A percentile compares a stretch with the other conserved stretches of the same genome.
Evolutionary conservation across 2,888 invertebrate species (phyloP).

Genomic region (Papilio demoleus): DNA sequence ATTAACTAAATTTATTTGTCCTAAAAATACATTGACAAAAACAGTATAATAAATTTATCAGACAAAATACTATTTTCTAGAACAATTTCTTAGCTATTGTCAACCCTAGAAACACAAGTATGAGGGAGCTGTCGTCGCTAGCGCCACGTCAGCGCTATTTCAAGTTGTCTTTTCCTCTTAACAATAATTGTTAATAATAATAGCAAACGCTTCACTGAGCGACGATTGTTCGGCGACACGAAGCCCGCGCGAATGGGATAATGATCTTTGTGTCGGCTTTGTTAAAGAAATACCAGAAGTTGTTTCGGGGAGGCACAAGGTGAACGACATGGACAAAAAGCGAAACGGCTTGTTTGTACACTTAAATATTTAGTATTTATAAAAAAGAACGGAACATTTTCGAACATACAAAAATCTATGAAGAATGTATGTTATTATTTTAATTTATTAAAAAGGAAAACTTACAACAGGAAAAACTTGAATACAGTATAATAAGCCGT

Average conservation of each 20-base stretch:
- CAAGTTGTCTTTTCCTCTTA: slow-evolving; percentile 75
- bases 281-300: slow-evolving; percentile 54
- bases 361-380: neutral
- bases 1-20: neutral
- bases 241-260: slow-evolving; percentile 33
- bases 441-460: too few species aligned
- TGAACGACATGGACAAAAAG: slow-evolving; percentile 60
- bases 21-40: neutral
- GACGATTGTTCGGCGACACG: slow-evolving; percentile 51
- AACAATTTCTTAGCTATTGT: slow-evolving; percentile 1
- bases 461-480: neutral
- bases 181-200: slow-evolving; percentile 67
- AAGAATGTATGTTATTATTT: too few species aligned
- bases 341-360: neutral
- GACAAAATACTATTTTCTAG: neutral
- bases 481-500: neutral
- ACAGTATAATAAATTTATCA: neutral
- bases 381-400: neutral
- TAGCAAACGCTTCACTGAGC: slow-evolving; percentile 54
- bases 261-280: slow-evolving; percentile 37
- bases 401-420: neutral
- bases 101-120: slow-evolving; percentile 42
- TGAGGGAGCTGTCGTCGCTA: slow-evolving; percentile 63
- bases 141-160: slow-evolving; percentile 75
- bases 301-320: slow-evolving; percentile 55